Evolutionary conservation across 2,797 vertebrate species (phyloP), one percentile per base, ranked within the genome.

Genomic region (Leucoraja ocellata): DNA sequence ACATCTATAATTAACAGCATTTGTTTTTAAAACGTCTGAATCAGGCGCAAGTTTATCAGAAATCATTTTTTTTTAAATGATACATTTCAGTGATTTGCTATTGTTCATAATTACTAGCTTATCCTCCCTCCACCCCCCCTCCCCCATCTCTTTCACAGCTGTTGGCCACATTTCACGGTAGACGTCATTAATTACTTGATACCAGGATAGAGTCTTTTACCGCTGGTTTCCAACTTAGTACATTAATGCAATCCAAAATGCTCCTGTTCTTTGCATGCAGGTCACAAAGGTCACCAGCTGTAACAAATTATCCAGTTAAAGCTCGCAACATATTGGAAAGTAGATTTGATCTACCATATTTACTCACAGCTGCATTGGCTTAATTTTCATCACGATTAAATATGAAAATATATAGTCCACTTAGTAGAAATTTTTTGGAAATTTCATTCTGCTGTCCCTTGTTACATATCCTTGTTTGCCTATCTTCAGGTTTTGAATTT

Each of bases 41-140:
- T 73, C 90, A 92, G 25, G 39, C 23, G 4, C 71, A 74, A 92
- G 71, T 54, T 92, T 76, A 76, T 92, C 76, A 74, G 90, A 92
- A 92, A 54, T 73, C 71, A 76, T 54, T 92, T 92, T 80, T 92
- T 14, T n/a, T 46, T 74, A 74, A 76, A 92, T 74, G 65, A 54
- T 76, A 88, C 36, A 23, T 92, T 74, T 92, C 68, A 16, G 90
- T 92, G 90, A 92, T 92, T 92, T 92, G 90, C 90, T 92, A 92
- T 92, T 73, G 71, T 73, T 73, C 23, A 0, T 92, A 74, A 92
- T 92, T 76, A 23, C 90, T 76, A 58, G 65, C 39, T 92, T 92
- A 71, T 76, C 54, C 73, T 21, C 4, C 90, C 71, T 46, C 46
- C 46, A 2, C 54, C 46, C 74, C 25, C 25, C 11, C 77, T 25